Evolutionary conservation across 2,888 invertebrate genomes (phyloP).

Genomic region (Metallyticus violacea): DNA sequence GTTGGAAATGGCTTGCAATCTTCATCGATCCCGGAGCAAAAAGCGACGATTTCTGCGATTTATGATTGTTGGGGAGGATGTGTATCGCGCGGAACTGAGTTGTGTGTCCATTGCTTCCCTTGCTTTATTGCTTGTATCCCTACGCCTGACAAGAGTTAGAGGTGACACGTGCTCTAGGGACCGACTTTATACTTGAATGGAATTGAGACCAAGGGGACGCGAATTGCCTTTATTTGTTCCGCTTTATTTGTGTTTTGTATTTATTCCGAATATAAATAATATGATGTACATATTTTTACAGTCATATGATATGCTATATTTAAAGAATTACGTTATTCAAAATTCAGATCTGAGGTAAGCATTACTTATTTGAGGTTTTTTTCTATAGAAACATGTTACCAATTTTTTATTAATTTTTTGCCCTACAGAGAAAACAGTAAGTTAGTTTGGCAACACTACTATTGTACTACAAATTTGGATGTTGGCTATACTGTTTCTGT

Average conservation of each 20-base stretch:
- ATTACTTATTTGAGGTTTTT: no score
- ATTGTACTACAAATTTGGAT: no score
- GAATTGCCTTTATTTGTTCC: not conserved
- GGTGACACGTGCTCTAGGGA: not conserved
- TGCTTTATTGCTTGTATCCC: not conserved
- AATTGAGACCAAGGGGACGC: not conserved
- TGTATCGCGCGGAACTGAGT: not conserved
- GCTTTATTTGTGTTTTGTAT: no score
- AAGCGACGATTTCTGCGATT: constrained; percentile 27
- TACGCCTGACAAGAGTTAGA: not conserved
- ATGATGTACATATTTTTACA: no score
- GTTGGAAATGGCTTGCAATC: constrained; percentile 13
- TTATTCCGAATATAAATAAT: not conserved
- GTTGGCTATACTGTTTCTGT: no score
- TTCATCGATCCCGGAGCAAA: constrained; percentile 21
- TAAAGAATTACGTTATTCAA: no score
- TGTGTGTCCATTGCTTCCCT: not conserved
- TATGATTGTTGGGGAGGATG: not conserved
- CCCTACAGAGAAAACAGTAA: no score
- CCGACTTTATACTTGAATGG: not conserved
- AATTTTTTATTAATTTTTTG: no score
- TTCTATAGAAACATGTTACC: no score
- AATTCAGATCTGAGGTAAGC: no score
- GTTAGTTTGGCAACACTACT: no score
- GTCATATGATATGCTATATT: no score